Conservation (phyloP, 2,113 vertebrate species). For the Ceyx melanurus region DNA sequence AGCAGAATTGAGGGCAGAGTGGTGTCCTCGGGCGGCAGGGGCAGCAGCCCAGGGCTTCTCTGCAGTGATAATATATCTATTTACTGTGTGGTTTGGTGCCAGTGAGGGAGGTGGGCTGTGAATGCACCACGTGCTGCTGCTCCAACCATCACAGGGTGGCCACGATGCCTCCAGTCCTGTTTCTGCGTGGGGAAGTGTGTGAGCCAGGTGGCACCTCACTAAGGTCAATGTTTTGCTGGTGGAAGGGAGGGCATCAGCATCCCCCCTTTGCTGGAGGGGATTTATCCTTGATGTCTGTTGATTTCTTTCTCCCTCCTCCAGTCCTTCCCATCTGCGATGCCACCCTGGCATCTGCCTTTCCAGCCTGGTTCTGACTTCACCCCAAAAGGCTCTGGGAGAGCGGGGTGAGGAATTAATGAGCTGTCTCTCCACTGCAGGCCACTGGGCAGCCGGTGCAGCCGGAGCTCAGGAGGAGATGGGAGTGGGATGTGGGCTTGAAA, state of each 20-base stretch:
- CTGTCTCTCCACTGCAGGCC: not conserved
- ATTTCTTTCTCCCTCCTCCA: accelerated
- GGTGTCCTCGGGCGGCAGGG: not conserved
- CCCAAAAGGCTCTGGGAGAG: not conserved
- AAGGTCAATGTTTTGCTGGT: not conserved
- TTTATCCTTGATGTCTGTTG: not conserved
- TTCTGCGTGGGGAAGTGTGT: accelerated
- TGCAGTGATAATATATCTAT: not conserved
- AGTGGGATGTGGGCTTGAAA: slow-evolving; percentile 34
- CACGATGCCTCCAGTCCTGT: accelerated
- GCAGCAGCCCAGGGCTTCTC: not conserved
- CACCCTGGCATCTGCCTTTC: not conserved
- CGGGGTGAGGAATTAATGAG: accelerated
- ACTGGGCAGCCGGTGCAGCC: not conserved
- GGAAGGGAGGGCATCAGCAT: not conserved
- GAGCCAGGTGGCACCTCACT: accelerated
- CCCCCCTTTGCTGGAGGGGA: not conserved
- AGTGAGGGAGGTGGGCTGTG: not conserved
- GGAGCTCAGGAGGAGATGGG: not conserved
- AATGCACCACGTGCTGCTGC: accelerated
- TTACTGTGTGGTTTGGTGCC: not conserved
- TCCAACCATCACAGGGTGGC: not conserved
- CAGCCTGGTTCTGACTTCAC: not conserved
- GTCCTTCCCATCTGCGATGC: accelerated
- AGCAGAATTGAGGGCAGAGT: not conserved